Evolutionary conservation across 2,888 invertebrate genomes (phyloP).

Genomic region (Copidosoma aretas): DNA sequence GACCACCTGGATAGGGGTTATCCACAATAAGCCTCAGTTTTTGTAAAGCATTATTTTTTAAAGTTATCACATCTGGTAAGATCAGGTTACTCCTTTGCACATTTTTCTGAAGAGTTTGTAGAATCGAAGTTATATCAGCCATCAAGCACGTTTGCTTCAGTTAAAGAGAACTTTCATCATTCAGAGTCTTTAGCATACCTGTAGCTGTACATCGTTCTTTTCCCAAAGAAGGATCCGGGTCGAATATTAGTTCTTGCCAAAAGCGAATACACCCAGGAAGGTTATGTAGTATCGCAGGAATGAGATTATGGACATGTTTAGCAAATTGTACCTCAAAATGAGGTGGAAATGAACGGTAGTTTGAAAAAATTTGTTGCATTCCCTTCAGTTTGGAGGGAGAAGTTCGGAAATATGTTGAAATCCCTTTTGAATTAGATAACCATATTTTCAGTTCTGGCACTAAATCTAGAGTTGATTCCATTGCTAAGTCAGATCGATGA

Average conservation of each 20-base stretch:
- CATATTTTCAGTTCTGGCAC: no score
- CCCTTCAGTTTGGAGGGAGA: background rate
- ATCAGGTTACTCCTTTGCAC: no score
- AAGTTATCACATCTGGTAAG: no score
- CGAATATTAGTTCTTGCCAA: background rate
- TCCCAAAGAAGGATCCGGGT: background rate
- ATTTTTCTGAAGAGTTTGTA: no score
- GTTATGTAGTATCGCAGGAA: background rate
- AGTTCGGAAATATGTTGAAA: background rate
- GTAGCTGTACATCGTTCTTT: background rate
- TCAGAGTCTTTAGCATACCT: background rate
- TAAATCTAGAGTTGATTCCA: no score
- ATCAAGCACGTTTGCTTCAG: background rate
- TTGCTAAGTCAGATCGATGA: background rate
- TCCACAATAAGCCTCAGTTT: no score
- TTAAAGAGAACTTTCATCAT: background rate
- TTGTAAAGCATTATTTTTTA: no score
- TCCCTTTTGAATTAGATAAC: no score
- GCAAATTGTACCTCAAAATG: background rate
- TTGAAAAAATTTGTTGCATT: constrained; percentile 1
- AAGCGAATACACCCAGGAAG: background rate
- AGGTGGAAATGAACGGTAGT: background rate
- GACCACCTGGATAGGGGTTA: no score
- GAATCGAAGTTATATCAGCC: background rate
- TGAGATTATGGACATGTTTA: background rate